These are phyloP conservation scores for Plebejus argus DNA, from an alignment of 2,888 invertebrate species.

Conservation along the genomic window DNA sequence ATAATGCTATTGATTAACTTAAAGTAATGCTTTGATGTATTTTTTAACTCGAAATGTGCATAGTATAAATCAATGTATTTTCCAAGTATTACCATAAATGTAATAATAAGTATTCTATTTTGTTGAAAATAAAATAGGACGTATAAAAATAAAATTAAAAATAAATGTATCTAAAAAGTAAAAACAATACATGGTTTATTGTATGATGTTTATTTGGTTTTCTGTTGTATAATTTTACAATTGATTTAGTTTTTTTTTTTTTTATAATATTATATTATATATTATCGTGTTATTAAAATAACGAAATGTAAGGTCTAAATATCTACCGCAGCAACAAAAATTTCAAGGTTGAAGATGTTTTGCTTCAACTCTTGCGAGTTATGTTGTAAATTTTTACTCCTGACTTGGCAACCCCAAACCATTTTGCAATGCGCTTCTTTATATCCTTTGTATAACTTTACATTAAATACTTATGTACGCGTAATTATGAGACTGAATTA, in stretches of 20 bases:
- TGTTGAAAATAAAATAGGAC: not conserved
- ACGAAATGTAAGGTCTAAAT: not conserved
- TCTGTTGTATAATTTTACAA: not conserved
- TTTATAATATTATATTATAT: not conserved
- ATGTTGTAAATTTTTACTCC: constrained; percentile 41
- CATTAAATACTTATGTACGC: constrained; percentile 66
- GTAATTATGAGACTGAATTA: constrained; percentile 79
- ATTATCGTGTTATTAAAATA: not conserved
- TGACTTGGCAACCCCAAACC: constrained; percentile 40
- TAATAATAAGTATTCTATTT: not conserved
- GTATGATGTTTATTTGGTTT: not conserved
- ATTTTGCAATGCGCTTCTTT: constrained; percentile 41
- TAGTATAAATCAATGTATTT: not conserved
- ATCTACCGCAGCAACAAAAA: not conserved
- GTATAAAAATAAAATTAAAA: not conserved
- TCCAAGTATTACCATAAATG: not conserved
- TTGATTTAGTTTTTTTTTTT: not conserved
- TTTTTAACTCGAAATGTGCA: not conserved
- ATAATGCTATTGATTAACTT: constrained; percentile 5
- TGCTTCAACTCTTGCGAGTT: not conserved
- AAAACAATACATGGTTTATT: not conserved
- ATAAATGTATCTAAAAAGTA: not conserved
- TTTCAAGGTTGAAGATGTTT: not conserved
- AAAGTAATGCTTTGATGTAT: not conserved
- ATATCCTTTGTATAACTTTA: constrained; percentile 49